A percentile compares a stretch with the other conserved stretches of the same genome.
Evolutionary conservation across 2,888 invertebrate genomes (phyloP).

Genomic region (Mesorhabditis sp.): DNA sequence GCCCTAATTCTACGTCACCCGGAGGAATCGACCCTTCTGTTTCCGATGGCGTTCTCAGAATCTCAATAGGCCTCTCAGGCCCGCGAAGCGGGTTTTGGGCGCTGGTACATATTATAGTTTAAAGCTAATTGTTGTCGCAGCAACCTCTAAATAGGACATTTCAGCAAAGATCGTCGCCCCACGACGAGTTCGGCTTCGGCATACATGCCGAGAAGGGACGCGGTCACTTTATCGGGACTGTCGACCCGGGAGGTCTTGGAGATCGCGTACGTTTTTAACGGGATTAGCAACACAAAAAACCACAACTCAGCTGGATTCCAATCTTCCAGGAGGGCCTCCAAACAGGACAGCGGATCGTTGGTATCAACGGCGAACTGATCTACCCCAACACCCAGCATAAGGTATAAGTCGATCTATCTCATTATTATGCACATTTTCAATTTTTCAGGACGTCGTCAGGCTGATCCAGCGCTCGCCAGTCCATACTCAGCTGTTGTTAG

Average conservation of each 20-base stretch:
- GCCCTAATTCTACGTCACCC: too few species aligned
- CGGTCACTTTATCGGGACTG: slow-evolving; percentile 67
- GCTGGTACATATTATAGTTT: too few species aligned
- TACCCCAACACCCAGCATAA: slow-evolving; percentile 53
- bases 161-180: slow-evolving; percentile 60
- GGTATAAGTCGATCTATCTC: slow-evolving; percentile 20
- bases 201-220: slow-evolving; percentile 87
- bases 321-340: slow-evolving; percentile 65
- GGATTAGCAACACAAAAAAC: too few species aligned
- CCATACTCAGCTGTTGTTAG: slow-evolving; percentile 48
- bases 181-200: slow-evolving; percentile 97
- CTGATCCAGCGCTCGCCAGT: slow-evolving; percentile 53
- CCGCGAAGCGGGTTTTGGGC: too few species aligned
- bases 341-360: slow-evolving; percentile 78
- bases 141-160: too few species aligned
- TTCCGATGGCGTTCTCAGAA: too few species aligned
- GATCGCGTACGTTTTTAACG: slow-evolving; percentile 53
- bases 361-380: slow-evolving; percentile 57
- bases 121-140: too few species aligned
- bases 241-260: slow-evolving; percentile 69
- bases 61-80: too few species aligned
- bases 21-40: too few species aligned
- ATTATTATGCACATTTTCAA: not conserved
- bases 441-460: slow-evolving; percentile 51
- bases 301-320: too few species aligned